Base-by-base conservation (phyloP, 35 echinoderm and acorn worm species). In the Apostichopus californicus region DNA sequence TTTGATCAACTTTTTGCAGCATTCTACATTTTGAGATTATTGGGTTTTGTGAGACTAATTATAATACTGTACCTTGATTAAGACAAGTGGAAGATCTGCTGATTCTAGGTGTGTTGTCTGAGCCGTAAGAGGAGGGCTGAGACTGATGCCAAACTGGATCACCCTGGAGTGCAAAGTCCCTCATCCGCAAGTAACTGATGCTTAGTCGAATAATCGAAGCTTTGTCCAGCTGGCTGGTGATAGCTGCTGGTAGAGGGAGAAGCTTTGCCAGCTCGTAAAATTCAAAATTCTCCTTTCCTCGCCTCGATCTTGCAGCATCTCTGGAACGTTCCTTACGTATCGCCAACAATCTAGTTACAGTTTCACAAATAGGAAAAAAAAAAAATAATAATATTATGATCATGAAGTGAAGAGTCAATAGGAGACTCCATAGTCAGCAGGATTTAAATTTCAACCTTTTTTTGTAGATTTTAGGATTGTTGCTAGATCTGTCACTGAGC, bases 241-340 rank as follows among this genome's bases (percentile, higher is more conserved):
- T 99, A 22, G 97, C 97, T 14, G 95, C 97, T 9, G 97, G 97
- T 52, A 99, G 83, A 1, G 97, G 97, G 15, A 99, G 91, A 52
- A 99, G 93, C 87, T 99, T 99, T 59, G 97, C 97, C 91, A 99
- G 56, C 79, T 99, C 97, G 63, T 99, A 99, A 70, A 93, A 99
- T 92, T 99, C 97, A 89, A 95, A 99, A 86, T 99, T 99, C 89
- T 99, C 97, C 78, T 99, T 99, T 53, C 97, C 97, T 57, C 97
- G 89, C 18, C 97, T 81, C 8, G 95, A 95, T 9, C 97, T 91
- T 53, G 97, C 97, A 20, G 97, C 97, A 92, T 99, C 97, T 59
- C 97, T 93, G 12, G 97, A 99, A 24, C 93, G 94, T 79, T 99
- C 97, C 80, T 99, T 99, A 1, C 97, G 93, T 12, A 96, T 91